Percentiles rank a stretch among this genome's conserved stretches.
These are phyloP conservation scores for Drosophila kepulauana DNA, from an alignment of 1,140 invertebrate species.

Conservation along the genomic window DNA sequence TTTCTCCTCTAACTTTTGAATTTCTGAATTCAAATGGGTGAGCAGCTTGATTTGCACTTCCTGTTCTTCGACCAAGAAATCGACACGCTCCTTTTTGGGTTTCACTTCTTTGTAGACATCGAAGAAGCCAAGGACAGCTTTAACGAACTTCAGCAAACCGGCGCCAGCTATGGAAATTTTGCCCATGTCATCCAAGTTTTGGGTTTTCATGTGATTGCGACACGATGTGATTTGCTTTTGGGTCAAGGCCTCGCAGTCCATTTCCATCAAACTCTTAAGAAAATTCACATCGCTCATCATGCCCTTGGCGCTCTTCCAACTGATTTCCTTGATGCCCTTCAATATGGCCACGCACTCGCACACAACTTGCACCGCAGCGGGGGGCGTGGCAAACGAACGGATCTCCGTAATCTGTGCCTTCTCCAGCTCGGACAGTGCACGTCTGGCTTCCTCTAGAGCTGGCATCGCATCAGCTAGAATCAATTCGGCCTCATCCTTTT, in stretches of 20 bases:
- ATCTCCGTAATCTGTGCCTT: conserved; percentile 97
- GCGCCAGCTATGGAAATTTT: conserved; percentile 92
- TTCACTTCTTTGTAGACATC: conserved; percentile 93
- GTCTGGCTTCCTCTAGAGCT: conserved; percentile 91
- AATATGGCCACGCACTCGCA: conserved; percentile 95
- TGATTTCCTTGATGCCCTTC: conserved; percentile 92
- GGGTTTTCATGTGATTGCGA: conserved; percentile 89
- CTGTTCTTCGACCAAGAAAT: conserved; percentile 89
- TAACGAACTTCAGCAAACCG: conserved; percentile 93
- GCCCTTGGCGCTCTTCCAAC: conserved; percentile 94
- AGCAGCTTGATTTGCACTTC: conserved; percentile 87
- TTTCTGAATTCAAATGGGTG: conserved; percentile 91
- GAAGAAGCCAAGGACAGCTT: conserved; percentile 94
- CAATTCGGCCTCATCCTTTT: conserved; percentile 93
- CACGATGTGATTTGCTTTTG: conserved; percentile 90
- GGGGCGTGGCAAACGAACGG: conserved; percentile 93
- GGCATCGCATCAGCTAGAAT: conserved; percentile 92
- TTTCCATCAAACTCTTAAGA: conserved; percentile 91
- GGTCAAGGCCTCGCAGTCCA: conserved; percentile 93
- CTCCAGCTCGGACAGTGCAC: conserved; percentile 92
- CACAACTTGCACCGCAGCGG: conserved; percentile 93
- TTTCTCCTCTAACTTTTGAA: conserved; percentile 89
- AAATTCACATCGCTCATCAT: conserved; percentile 97
- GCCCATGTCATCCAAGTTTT: conserved; percentile 91
- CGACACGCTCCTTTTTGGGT: conserved; percentile 94